Percentiles rank a stretch among this genome's conserved stretches.
These are phyloP conservation scores for Zoanthus solanderi DNA, from an alignment of 92 coral and sea anemone species.

Conservation along the genomic window DNA sequence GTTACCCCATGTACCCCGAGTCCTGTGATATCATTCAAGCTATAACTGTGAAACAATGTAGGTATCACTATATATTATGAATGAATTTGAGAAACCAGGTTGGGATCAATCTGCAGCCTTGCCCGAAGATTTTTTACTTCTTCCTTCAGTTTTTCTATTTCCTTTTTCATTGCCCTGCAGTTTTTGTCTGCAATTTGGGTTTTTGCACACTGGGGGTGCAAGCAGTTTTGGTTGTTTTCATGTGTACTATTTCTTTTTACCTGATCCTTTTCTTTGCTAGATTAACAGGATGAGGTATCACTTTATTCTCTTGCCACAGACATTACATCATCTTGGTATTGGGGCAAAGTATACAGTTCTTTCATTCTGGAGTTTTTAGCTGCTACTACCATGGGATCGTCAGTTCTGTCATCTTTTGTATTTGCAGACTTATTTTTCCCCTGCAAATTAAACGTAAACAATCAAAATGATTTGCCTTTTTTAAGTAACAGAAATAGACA, in stretches of 20 bases:
- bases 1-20: too few species aligned
- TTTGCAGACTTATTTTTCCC: background rate
- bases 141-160: background rate
- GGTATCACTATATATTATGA: too few species aligned
- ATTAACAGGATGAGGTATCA: background rate
- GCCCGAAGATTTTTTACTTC: background rate
- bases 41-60: too few species aligned
- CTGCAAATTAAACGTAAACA: background rate
- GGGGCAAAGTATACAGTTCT: background rate
- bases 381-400: background rate
- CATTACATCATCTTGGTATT: background rate
- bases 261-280: background rate
- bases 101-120: background rate
- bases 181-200: background rate
- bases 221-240: background rate
- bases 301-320: background rate
- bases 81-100: background rate
- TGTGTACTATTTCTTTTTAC: background rate
- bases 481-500: background rate
- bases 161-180: background rate
- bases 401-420: background rate
- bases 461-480: background rate
- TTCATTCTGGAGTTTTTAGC: background rate
- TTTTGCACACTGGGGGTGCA: background rate
- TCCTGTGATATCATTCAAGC: background rate